A percentile compares a stretch with the other conserved stretches of the same genome.
Conservation (phyloP, 2,888 invertebrate genomes). For the Sabatieria punctata region DNA sequence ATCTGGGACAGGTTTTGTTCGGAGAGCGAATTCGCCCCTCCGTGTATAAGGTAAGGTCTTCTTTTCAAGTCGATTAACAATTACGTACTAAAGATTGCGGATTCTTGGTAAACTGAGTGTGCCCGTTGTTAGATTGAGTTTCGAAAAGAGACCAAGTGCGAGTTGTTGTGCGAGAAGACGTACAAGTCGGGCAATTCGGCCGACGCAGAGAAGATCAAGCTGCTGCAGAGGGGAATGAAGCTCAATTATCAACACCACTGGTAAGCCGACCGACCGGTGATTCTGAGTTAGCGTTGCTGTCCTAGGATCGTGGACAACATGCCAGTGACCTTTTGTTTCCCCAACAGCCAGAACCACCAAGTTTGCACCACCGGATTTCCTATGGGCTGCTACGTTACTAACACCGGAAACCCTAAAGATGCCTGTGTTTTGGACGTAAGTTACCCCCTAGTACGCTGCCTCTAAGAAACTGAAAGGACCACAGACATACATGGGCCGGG, state of each 20-base stretch:
- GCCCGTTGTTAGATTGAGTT: constrained; percentile 47
- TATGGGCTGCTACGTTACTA: constrained; percentile 76
- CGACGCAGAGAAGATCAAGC: constrained; percentile 50
- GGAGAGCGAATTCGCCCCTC: constrained; percentile 95
- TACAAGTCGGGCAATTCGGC: constrained; percentile 49
- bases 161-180: constrained; percentile 42
- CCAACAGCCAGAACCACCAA: constrained; percentile 27
- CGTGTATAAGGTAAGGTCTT: constrained; percentile 64
- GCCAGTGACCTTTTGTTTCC: constrained; percentile 95
- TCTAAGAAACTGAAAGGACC: not conserved
- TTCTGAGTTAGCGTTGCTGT: not conserved
- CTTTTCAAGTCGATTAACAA: no score
- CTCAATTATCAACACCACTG: constrained; percentile 96
- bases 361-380: constrained; percentile 85
- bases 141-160: constrained; percentile 46
- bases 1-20: constrained; percentile 94
- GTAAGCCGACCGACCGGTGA: constrained; percentile 35
- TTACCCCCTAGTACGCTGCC: no score
- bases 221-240: constrained; percentile 73
- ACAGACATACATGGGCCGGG: no score
- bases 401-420: constrained; percentile 39
- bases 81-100: no score
- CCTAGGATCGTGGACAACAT: constrained; percentile 64
- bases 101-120: constrained; percentile 2
- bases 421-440: constrained; percentile 38